phyloP scores from a whole-genome alignment of 2,888 invertebrate species.

The Drosophila siamana region DNA sequence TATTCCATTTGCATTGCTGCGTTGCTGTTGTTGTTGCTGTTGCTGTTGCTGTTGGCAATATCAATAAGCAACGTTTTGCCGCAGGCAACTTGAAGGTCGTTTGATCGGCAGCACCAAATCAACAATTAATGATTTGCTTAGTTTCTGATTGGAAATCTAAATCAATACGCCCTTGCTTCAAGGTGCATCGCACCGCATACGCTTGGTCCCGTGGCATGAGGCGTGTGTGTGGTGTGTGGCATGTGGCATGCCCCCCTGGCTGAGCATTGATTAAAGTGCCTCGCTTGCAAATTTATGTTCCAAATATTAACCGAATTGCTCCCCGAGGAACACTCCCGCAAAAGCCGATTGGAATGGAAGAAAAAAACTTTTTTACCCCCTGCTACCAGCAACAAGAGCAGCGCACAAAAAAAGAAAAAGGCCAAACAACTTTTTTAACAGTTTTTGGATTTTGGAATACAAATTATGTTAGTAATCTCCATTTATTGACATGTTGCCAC shows the following conservation, averaged over 20 bases:
- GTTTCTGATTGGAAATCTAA: constrained; percentile 28
- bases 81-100: too few relatives aligned
- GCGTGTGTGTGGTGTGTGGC: not conserved
- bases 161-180: constrained; percentile 57
- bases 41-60: too few relatives aligned
- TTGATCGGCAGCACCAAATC: too few relatives aligned
- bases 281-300: constrained; percentile 76
- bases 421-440: constrained; percentile 73
- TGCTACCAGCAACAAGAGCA: constrained; percentile 15
- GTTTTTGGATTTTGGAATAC: constrained; percentile 79
- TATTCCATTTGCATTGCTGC: constrained; percentile 2
- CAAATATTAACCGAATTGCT: constrained; percentile 79
- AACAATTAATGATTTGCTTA: not conserved
- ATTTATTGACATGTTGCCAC: constrained; percentile 74
- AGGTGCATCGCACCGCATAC: constrained; percentile 65
- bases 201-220: constrained; percentile 8
- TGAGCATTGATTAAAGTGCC: constrained; percentile 79
- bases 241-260: constrained; percentile 21
- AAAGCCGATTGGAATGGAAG: constrained; percentile 28
- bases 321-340: constrained; percentile 73
- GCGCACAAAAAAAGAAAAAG: constrained; percentile 34
- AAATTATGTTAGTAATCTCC: constrained; percentile 81
- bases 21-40: too few relatives aligned
- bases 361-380: constrained; percentile 42
- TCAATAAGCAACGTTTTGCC: too few relatives aligned